phyloP scores from a whole-genome alignment of 92 coral and sea anemone genomes.

The Porites rus region DNA sequence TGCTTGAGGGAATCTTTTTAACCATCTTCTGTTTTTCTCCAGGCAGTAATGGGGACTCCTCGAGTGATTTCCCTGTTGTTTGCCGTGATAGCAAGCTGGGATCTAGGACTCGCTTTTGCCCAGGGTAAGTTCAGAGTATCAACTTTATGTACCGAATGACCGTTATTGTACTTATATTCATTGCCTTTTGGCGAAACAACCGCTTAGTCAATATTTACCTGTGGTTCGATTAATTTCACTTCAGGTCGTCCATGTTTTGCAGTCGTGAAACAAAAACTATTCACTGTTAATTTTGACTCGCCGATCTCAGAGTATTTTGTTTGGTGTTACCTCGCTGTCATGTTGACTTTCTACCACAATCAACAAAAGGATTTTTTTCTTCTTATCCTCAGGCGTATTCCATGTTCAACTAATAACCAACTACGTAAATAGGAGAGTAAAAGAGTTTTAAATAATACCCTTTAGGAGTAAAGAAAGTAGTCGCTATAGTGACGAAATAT shows the following conservation, averaged over 20 bases:
- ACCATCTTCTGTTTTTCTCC: neutral
- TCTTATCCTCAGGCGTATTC: neutral
- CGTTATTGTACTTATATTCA: too few species aligned
- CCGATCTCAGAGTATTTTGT: neutral
- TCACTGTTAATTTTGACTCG: too few species aligned
- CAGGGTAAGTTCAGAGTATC: constrained; percentile 15
- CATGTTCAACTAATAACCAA: neutral
- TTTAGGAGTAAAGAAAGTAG: too few species aligned
- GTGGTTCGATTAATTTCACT: neutral
- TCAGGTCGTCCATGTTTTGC: too few species aligned
- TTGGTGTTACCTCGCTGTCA: neutral
- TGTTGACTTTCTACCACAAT: neutral
- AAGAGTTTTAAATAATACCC: too few species aligned
- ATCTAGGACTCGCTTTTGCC: constrained; percentile 11
- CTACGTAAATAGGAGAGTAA: neutral
- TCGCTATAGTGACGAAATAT: too few species aligned
- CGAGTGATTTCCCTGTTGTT: neutral
- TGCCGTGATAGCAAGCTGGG: neutral
- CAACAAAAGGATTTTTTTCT: neutral
- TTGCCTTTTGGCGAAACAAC: neutral
- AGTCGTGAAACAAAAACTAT: too few species aligned
- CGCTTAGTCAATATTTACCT: neutral
- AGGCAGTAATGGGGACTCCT: constrained; percentile 22
- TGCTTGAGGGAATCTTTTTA: neutral
- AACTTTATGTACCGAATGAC: neutral